Conservation (phyloP, 2,113 vertebrate species). For the Pseudonaja textilis region DNA sequence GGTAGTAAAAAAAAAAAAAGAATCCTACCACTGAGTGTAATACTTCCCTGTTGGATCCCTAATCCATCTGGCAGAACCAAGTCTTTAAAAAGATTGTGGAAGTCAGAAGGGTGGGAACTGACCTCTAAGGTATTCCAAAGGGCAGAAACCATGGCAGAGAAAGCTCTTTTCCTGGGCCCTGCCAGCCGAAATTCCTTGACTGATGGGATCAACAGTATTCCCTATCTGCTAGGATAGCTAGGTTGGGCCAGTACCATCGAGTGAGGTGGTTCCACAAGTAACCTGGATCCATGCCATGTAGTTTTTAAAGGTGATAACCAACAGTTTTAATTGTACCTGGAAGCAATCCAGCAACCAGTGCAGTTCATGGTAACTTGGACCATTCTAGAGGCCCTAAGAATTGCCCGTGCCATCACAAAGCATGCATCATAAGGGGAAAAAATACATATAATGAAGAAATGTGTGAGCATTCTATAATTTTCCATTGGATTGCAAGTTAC, state of each 20-base stretch:
- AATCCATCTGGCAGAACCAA: neutral
- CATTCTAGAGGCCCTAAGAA: neutral
- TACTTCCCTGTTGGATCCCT: neutral
- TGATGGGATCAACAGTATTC: neutral
- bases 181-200: neutral
- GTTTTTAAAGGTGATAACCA: neutral
- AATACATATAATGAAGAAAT: neutral
- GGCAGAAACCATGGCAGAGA: neutral
- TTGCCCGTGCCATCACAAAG: no score
- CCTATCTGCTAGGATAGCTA: no score
- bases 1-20: no score
- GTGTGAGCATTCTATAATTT: neutral
- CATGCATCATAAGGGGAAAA: neutral
- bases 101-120: neutral
- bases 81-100: neutral
- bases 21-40: neutral
- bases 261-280: neutral
- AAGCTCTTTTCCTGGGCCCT: neutral
- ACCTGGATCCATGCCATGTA: neutral
- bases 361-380: neutral
- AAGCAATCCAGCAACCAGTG: neutral
- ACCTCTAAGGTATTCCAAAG: neutral
- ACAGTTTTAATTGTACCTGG: neutral
- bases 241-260: neutral
- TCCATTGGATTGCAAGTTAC: constrained; percentile 1